These are phyloP conservation scores for Drosophila equinoxialis DNA, from an alignment of 1,140 invertebrate genomes.

Conservation along the genomic window DNA sequence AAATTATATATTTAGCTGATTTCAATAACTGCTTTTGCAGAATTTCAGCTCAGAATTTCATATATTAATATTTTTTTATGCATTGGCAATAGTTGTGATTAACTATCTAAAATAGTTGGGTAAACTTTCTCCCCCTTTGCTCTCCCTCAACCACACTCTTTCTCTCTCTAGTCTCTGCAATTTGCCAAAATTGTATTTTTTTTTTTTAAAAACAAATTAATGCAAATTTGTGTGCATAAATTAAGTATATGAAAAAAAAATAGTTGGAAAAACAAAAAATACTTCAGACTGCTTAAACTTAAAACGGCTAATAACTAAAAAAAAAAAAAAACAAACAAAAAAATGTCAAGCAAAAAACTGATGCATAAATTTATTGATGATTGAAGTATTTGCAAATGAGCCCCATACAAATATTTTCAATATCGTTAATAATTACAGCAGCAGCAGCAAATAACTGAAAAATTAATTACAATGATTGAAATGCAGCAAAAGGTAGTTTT, in stretches of 20 bases:
- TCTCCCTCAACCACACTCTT: background rate
- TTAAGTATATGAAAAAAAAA: slow-evolving; percentile 16
- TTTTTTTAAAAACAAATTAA: background rate
- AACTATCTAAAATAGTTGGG: background rate
- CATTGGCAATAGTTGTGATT: background rate
- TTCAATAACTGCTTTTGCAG: too few relatives aligned
- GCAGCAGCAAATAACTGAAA: slow-evolving; percentile 1
- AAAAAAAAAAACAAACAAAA: background rate
- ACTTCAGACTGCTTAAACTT: slow-evolving; percentile 17
- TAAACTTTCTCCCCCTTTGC: background rate
- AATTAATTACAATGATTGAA: slow-evolving; percentile 26
- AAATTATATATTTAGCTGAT: too few relatives aligned
- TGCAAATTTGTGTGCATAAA: slow-evolving; percentile 8
- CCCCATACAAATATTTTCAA: slow-evolving; percentile 74
- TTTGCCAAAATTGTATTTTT: background rate
- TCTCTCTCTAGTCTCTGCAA: slow-evolving; percentile 2
- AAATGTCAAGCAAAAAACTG: slow-evolving; percentile 35
- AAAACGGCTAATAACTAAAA: background rate
- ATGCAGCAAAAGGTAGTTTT: background rate
- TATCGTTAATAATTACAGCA: slow-evolving; percentile 40
- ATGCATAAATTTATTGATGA: slow-evolving; percentile 46
- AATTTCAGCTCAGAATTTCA: background rate
- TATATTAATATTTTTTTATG: background rate
- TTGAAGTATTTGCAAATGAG: slow-evolving; percentile 71
- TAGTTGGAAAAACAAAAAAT: slow-evolving; percentile 4